A percentile compares a stretch with the other conserved stretches of the same genome.
Conservation (phyloP, 2,113 vertebrate species). For the Sturnus vulgaris region DNA sequence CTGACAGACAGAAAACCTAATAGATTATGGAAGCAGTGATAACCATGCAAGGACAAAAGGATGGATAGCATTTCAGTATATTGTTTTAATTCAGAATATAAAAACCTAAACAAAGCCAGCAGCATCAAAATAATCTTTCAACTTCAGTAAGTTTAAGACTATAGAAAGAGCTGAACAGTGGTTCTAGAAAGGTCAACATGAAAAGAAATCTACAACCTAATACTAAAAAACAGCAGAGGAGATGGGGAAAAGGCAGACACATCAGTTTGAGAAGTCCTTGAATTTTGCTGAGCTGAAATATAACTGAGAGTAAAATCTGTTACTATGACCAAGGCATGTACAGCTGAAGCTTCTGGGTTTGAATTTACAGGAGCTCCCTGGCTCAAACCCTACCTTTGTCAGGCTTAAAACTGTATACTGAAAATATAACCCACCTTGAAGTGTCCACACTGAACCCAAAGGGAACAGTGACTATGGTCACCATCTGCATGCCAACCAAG, state of each 20-base stretch:
- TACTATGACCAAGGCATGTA: not conserved
- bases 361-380: not conserved
- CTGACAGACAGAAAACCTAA: not conserved
- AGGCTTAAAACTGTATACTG: not conserved
- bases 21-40: not conserved
- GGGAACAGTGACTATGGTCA: not conserved
- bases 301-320: not conserved
- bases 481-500: rapidly evolving
- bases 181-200: not conserved
- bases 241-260: rapidly evolving
- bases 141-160: not conserved
- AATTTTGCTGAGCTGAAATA: not conserved
- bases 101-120: not conserved
- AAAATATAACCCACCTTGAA: not conserved
- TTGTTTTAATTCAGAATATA: not conserved
- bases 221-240: not conserved
- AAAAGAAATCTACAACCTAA: not conserved
- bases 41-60: not conserved
- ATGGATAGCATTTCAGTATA: not conserved
- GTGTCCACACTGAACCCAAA: not conserved
- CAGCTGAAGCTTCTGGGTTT: not conserved
- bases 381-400: not conserved
- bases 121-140: not conserved
- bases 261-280: not conserved
- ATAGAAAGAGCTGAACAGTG: not conserved